Evolutionary conservation across 2,113 vertebrate species (phyloP).

Genomic region (Pongo pygmaeus): DNA sequence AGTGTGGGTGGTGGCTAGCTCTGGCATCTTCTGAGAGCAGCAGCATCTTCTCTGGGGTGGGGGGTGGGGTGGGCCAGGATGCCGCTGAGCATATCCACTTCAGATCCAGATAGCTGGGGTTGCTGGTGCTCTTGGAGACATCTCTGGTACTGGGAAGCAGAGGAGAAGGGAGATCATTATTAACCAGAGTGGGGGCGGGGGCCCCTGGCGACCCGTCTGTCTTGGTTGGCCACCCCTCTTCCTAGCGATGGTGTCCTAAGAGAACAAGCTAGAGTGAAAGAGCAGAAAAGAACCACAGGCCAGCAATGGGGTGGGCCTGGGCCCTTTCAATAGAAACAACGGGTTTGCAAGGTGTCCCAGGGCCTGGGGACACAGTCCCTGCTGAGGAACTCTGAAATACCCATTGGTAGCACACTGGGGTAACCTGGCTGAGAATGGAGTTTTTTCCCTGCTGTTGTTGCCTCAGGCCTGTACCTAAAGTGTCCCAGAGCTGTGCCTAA

Average conservation of each 20-base stretch:
- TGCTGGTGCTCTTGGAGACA: not conserved
- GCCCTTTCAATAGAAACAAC: not conserved
- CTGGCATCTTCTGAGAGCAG: accelerated
- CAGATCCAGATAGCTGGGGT: not conserved
- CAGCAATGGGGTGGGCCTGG: not conserved
- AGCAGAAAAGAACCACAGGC: not conserved
- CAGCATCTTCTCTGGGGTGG: not conserved
- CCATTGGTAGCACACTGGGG: not conserved
- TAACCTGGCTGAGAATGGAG: not conserved
- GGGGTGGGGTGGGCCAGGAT: accelerated
- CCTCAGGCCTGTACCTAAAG: not conserved
- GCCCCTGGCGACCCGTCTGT: too few species aligned
- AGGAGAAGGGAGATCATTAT: not conserved
- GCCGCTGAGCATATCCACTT: not conserved
- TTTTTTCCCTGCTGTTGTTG: not conserved
- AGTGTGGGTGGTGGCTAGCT: not conserved
- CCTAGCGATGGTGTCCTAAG: not conserved
- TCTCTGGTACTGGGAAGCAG: not conserved
- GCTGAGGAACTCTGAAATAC: not conserved
- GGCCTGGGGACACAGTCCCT: too few species aligned
- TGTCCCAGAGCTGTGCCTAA: not conserved
- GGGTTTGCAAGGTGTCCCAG: not conserved
- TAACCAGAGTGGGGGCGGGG: not conserved
- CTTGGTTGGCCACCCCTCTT: not conserved
- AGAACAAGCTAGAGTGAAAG: not conserved